Evolutionary conservation across 2,888 invertebrate genomes (phyloP).

Genomic region (Cinara cedri): DNA sequence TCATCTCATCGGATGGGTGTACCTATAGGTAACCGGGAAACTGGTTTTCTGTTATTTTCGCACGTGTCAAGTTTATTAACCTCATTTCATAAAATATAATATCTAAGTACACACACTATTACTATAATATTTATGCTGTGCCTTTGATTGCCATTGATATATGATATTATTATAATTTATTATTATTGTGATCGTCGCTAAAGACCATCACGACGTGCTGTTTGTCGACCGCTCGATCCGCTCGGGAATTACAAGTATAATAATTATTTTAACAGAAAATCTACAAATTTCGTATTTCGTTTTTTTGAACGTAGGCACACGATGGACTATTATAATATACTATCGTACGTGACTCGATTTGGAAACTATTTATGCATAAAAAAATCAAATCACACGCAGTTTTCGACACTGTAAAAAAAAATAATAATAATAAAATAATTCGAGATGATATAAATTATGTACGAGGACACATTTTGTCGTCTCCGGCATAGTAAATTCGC

Average conservation of each 20-base stretch:
- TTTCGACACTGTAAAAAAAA: background rate
- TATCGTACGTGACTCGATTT: slow-evolving; percentile 23
- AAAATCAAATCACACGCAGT: background rate
- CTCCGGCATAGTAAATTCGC: too few species aligned
- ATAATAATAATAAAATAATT: too few species aligned
- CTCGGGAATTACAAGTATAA: slow-evolving; percentile 24
- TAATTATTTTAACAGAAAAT: slow-evolving; percentile 15
- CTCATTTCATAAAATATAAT: slow-evolving; percentile 35
- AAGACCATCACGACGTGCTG: slow-evolving; percentile 41
- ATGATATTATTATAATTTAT: too few species aligned
- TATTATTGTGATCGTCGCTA: background rate
- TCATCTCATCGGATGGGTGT: too few species aligned
- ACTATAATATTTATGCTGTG: too few species aligned
- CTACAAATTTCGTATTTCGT: slow-evolving; percentile 4
- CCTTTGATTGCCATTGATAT: too few species aligned
- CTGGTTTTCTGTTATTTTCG: slow-evolving; percentile 51
- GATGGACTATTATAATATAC: background rate
- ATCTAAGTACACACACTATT: too few species aligned
- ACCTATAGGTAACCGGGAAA: background rate
- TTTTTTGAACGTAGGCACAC: background rate
- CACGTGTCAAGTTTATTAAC: slow-evolving; percentile 47
- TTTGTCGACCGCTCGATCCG: slow-evolving; percentile 31
- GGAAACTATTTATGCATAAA: background rate
- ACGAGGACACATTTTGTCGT: too few species aligned
- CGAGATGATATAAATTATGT: too few species aligned